Percentiles rank a stretch among this genome's conserved stretches.
Evolutionary conservation across 2,888 invertebrate genomes (phyloP).

Genomic region (Plagodis pulveraria): DNA sequence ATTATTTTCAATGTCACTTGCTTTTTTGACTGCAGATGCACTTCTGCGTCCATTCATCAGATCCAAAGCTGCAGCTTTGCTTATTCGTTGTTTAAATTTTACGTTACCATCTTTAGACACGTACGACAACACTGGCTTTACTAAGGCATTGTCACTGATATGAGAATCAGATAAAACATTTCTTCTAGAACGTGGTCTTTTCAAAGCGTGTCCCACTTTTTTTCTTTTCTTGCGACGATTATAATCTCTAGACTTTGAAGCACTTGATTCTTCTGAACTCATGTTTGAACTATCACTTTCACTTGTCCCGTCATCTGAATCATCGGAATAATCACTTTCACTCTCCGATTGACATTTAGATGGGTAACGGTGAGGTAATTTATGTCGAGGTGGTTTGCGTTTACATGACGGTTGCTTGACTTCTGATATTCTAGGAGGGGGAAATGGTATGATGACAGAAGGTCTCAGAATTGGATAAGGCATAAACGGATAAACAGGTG

Average conservation of each 20-base stretch:
- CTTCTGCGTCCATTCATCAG: slow-evolving; percentile 1
- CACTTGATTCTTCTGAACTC: background rate
- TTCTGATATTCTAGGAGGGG: slow-evolving; percentile 5
- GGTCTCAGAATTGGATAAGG: slow-evolving; percentile 11
- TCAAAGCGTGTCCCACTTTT: slow-evolving; percentile 8
- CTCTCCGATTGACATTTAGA: background rate
- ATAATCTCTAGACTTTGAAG: background rate
- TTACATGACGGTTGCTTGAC: too few species aligned
- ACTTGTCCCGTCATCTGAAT: background rate
- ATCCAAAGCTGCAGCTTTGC: slow-evolving; percentile 3
- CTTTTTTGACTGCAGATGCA: background rate
- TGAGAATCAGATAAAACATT: background rate
- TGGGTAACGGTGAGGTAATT: background rate
- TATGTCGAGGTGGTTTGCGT: background rate
- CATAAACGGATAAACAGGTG: slow-evolving; percentile 1
- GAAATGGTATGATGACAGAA: slow-evolving; percentile 8
- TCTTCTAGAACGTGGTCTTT: slow-evolving; percentile 9
- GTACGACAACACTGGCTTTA: slow-evolving; percentile 5
- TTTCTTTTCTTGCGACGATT: background rate
- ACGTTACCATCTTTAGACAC: background rate
- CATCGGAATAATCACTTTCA: background rate
- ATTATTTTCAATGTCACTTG: background rate
- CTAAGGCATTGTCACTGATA: background rate
- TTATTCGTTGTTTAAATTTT: slow-evolving; percentile 1
- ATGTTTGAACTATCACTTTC: background rate